These are phyloP conservation scores for Marcusenius ussheri DNA, from an alignment of 2,113 vertebrate species.

Conservation along the genomic window DNA sequence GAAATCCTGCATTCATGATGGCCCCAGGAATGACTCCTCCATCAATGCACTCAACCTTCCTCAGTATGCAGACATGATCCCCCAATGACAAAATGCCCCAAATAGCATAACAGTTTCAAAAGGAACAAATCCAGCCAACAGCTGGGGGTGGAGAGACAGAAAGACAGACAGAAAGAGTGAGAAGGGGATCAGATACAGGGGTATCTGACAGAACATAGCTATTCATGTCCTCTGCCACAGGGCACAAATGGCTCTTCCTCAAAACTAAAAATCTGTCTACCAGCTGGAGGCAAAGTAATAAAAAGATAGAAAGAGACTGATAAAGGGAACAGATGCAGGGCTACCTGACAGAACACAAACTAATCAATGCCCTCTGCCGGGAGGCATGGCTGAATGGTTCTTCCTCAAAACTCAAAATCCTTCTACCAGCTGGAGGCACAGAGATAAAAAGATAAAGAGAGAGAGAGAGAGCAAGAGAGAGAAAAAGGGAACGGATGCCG, in stretches of 20 bases:
- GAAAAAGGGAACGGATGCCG: not conserved
- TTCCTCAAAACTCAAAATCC: not conserved
- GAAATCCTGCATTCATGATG: not conserved
- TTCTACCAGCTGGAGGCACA: not conserved
- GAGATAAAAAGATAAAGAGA: not conserved
- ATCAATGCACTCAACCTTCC: not conserved
- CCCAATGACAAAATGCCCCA: not conserved
- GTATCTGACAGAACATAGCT: constrained; percentile 48
- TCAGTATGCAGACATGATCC: not conserved
- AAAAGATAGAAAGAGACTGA: not conserved
- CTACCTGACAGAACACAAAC: constrained; percentile 48
- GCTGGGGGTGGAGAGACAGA: not conserved
- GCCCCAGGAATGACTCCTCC: not conserved
- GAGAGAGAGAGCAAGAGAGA: not conserved
- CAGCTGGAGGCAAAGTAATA: not conserved
- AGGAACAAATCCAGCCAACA: not conserved
- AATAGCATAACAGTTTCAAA: not conserved
- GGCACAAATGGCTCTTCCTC: not conserved
- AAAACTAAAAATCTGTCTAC: constrained; percentile 1
- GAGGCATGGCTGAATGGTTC: not conserved
- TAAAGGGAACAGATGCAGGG: not conserved
- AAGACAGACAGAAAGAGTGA: not conserved
- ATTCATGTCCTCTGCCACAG: constrained; percentile 13
- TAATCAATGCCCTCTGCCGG: constrained; percentile 8
- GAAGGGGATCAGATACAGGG: not conserved